Base-by-base conservation (phyloP, 2,797 vertebrate species). In the Notolabrus celidotus region DNA sequence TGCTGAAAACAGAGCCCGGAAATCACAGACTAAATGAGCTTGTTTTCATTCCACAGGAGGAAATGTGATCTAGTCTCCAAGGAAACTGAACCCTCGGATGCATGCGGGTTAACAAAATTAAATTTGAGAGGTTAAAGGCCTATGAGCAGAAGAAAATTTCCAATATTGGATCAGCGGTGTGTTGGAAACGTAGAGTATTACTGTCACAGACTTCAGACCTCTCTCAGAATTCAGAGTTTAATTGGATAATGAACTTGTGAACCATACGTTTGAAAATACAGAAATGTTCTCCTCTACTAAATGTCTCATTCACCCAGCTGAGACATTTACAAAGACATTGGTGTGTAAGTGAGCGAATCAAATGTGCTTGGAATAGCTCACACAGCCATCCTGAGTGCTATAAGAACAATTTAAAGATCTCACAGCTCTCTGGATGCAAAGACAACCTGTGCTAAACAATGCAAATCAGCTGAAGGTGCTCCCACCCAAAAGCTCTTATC, bases 21-120 rank as follows among this genome's bases (percentile, higher is more conserved):
- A 75, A 85, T 73, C 72, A 86, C 50, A 53, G 53, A 77, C 58
- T 74, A 79, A 85, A 88, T 82, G 64, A 79, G 74, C 67, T 81
- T 74, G 75, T 83, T 79, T 71, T 85, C 72, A 66, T 86, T 77
- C 71, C 52, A 61, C 55, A 39, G 67, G 54, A 83, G 59, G 63
- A 84, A 76, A 79, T 79, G 69, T 73, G 74, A 82, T 79, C 39
- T 8, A 45, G 79, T 87, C 79, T 45, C 87, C 80, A 80, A 15
- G 17, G 84, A 77, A 87, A 85, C 86, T 60, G 67, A 77, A 63
- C 61, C 66, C 70, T 49, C 63, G 36, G 69, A 81, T 49, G 31
- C 56, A 51, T 6, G 23, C 11, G 56, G 56, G 60, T 29, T 74
- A 23, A 43, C 67, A 22, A 75, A 74, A 74, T 70, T 58, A 80